Conservation (phyloP, 1,140 invertebrate genomes). For the Neoseiulus cucumeris region DNA sequence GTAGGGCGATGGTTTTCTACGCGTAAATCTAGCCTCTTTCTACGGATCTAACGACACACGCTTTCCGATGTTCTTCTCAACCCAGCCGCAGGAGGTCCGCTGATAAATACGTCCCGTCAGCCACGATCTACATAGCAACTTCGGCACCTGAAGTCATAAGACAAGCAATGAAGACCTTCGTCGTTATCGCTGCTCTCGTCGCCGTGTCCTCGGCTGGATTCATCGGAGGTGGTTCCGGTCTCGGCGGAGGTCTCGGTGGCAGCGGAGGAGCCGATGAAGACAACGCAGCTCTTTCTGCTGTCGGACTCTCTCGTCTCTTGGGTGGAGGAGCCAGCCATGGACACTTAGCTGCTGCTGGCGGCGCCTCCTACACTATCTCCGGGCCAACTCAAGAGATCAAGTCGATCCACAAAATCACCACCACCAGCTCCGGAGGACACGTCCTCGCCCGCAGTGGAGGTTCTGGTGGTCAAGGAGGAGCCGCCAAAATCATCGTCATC, state of each 20-base stretch:
- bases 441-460: background rate
- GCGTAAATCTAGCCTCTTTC: too few species aligned
- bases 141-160: too few species aligned
- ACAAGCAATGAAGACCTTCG: background rate
- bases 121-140: too few species aligned
- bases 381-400: background rate
- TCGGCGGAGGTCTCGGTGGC: background rate
- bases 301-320: background rate
- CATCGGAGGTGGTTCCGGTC: background rate
- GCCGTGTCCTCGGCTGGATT: background rate
- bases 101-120: too few species aligned
- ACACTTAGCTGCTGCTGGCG: background rate
- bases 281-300: background rate
- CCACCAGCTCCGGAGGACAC: background rate
- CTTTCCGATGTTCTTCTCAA: too few species aligned
- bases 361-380: background rate
- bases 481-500: background rate
- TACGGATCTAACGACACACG: too few species aligned
- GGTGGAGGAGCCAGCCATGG: background rate
- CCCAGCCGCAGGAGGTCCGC: too few species aligned
- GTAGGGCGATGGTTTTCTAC: too few species aligned
- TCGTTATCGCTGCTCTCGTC: background rate
- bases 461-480: background rate
- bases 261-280: background rate
- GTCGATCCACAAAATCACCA: background rate